Evolutionary conservation across 2,888 invertebrate genomes (phyloP), one percentile per base, ranked within the genome.

Genomic region (Aromia moschata): DNA sequence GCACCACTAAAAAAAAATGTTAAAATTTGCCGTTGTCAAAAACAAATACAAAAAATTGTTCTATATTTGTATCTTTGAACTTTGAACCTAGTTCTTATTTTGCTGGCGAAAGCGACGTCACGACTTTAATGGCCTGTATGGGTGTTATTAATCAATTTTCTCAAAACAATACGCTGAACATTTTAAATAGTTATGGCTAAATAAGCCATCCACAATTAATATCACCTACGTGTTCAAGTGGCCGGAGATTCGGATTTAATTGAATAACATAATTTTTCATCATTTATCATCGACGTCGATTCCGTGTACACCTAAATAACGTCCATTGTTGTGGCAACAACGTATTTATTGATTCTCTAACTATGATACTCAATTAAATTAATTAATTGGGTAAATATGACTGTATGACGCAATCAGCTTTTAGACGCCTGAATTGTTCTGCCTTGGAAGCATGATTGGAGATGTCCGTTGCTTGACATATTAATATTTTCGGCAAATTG

Each of bases 321-420:
- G 17, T 11, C 15, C 14, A 49, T 49, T 49, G 49, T 49, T 37
- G 49, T 4, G 7, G 12, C 38, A 38, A 49, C 49, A 49, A 49
- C 38, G 38, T 38, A 9, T 10, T 38, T 38, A 49, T 49, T 49
- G 38, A 49, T 16, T 33, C 14, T 10, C 49, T 33, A 38, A 38
- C 49, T 38, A 49, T 49, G 49, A 49, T 49, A 49, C 38, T 49
- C 49, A 49, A 38, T 49, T 38, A 33, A 49, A 38, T 49, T 49
- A 49, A 49, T 49, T 49, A 49, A 40, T 20, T 12, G 9, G 15
- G 38, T n/a, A 43, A 43, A 43, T 43, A 43, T 12, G 14, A 18
- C 43, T 20, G 17, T 43, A 43, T 43, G 43, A 25, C 14, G 20
- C 14, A 25, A 20, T 20, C 43, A 12, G 18, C 9, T n/a, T n/a